Base-by-base conservation (phyloP, 2,797 vertebrate genomes). In the Sardinella longiceps region DNA sequence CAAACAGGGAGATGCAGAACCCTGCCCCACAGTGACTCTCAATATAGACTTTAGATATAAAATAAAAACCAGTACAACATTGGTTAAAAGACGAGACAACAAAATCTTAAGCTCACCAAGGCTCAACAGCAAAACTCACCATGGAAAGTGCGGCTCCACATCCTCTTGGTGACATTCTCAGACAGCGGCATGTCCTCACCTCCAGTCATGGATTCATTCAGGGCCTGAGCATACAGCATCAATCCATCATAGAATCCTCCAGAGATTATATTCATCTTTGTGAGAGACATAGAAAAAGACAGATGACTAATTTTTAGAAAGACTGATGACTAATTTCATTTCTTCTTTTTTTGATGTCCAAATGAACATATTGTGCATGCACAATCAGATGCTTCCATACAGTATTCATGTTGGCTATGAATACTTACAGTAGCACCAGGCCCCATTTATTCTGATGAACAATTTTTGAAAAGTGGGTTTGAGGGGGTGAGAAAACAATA, bases 161-260 rank as follows among this genome's bases (percentile, higher is more conserved):
- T 99, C 89, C 93, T 92, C 18, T 56, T 91, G 28, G 95, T 97
- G 90, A 98, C 86, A 2, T 86, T 89, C 0, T 86, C 88, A 0
- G 95, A 95, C 0, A 94, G 88, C 0, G 94, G 94, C 0, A 92
- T 89, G 0, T 87, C 20, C 0, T 87, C 87, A 0, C 92, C 93
- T 0, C 46, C 85, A 0, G 88, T 84, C 90, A 97, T 91, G 0
- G 95, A 97, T 92, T 98, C 97, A 0, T 95, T 95, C 84, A 97
- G 92, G 0, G 97, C 96, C 0, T 95, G 96, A 20, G 94, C 87
- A 6, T 97, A 99, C 63, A 99, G 94, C 95, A 98, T 95, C 33
- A 99, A 88, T 0, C 96, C 96, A 0, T 99, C 98, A 0, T 99
- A 96, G 91, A 99, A 99, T 0, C 96, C 95, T 0, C 96, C 98